These are phyloP conservation scores for Aplidium turbinatum DNA, from an alignment of 23 tunicate species.

Conservation along the genomic window DNA sequence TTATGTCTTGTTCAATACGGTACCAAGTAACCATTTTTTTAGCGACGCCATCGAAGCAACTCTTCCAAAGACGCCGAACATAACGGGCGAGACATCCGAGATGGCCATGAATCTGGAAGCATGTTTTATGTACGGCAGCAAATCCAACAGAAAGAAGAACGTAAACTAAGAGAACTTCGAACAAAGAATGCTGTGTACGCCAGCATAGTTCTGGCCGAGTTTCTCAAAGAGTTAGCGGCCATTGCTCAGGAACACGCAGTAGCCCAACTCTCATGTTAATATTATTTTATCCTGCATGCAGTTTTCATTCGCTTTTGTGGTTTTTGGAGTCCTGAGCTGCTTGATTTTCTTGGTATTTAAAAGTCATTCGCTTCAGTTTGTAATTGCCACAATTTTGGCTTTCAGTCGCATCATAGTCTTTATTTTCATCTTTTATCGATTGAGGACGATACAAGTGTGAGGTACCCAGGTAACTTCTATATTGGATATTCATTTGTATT, in stretches of 20 bases:
- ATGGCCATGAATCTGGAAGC: constrained; percentile 28
- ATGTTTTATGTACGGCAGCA: constrained; percentile 65
- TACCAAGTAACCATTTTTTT: neutral
- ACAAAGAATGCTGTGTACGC: constrained; percentile 97
- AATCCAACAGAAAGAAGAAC: constrained; percentile 30
- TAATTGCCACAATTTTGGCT: no score
- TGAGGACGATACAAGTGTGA: no score
- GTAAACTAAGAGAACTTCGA: constrained; percentile 55
- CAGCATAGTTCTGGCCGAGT: constrained; percentile 78
- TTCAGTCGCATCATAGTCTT: no score
- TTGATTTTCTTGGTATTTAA: no score
- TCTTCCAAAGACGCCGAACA: constrained; percentile 4
- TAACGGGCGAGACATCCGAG: neutral
- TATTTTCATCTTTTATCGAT: no score
- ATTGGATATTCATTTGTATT: no score
- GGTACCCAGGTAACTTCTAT: no score
- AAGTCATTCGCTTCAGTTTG: no score
- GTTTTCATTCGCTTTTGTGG: no score
- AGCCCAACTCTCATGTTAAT: neutral
- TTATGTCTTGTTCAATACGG: neutral
- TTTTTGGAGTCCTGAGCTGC: no score
- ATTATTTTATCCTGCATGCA: neutral
- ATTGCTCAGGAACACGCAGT: constrained; percentile 98
- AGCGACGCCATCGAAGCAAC: constrained; percentile 25
- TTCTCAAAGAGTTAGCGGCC: constrained; percentile 95